Evolutionary conservation across 2,797 vertebrate genomes (phyloP).

Genomic region (Champsocephalus esox): DNA sequence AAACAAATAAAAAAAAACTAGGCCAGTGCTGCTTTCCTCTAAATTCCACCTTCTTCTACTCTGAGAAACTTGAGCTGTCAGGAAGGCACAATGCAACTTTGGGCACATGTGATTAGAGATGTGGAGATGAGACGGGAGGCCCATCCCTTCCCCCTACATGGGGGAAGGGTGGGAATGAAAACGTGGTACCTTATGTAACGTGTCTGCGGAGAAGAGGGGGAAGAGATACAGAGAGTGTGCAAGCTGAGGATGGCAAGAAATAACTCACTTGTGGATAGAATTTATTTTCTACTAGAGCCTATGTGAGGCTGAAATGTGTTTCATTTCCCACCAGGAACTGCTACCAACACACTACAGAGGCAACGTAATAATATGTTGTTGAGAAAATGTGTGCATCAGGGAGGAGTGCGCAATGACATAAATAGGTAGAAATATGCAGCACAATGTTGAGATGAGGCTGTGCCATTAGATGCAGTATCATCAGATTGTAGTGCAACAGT

Average conservation of each 20-base stretch:
- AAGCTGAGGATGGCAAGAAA: constrained; percentile 53
- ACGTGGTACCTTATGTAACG: constrained; percentile 57
- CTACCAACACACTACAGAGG: constrained; percentile 32
- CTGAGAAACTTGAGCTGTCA: constrained; percentile 63
- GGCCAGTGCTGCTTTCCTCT: constrained; percentile 54
- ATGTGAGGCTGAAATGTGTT: constrained; percentile 50
- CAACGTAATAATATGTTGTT: constrained; percentile 13
- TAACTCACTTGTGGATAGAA: constrained; percentile 52
- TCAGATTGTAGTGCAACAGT: not conserved
- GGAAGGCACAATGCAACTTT: constrained; percentile 60
- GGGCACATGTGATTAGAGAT: constrained; percentile 70
- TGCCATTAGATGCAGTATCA: not conserved
- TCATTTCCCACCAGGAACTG: constrained; percentile 32
- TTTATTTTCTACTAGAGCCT: constrained; percentile 7
- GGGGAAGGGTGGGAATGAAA: constrained; percentile 54
- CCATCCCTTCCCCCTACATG: constrained; percentile 24
- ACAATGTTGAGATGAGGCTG: not conserved
- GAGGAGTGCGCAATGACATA: not conserved
- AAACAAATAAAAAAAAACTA: constrained; percentile 53
- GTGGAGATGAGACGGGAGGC: constrained; percentile 52
- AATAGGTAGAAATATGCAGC: not conserved
- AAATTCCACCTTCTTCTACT: constrained; percentile 35
- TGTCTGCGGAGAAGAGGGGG: constrained; percentile 56
- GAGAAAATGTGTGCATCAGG: not conserved
- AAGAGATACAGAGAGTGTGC: constrained; percentile 37